Evolutionary conservation across 2,888 invertebrate genomes (phyloP), one percentile per base, ranked within the genome.

Genomic region (Leptura quadrifasciata): DNA sequence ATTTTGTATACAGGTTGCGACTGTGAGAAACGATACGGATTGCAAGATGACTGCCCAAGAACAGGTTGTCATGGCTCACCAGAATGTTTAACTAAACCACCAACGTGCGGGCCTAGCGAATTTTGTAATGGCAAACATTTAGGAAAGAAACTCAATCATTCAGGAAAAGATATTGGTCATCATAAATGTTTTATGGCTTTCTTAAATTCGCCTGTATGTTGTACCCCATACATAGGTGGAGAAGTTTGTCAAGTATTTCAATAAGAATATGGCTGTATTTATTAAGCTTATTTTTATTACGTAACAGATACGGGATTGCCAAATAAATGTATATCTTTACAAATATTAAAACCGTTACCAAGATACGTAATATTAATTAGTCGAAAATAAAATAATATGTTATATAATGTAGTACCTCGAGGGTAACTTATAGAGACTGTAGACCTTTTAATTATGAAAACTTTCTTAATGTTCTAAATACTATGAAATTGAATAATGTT

Each of bases 21-120:
- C 58, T 93, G 93, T 83, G 90, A 91, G 75, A 91, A 91, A 83
- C 88, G 91, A n/a, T 92, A 92, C 78, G 93, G 92, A 15, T 87
- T 93, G 18, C 93, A 93, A 84, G 91, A 92, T 73, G 91, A 92
- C 77, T 93, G 93, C 82, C 91, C 89, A 0, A 88, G 92, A 70
- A 88, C 90, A 0, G 88, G 89, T 35, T 92, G 92, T 80, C 90
- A 89, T 72, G 91, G 91, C 54, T 87, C 89, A 6, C 90, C 90
- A 0, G 88, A 87, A 31, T 91, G 92, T 81, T 85, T 90, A 77
- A 89, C 88, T 60, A 86, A 88, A 74, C 91, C 91, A n/a, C 91
- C 91, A 0, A 88, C 87, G 9, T 92, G 92, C 79, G 89, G 89
- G 31, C 91, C 91, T 0, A 88, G 88, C 63, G 84, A 87, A 75